These are phyloP conservation scores for Miltochrista miniata DNA, from an alignment of 2,888 invertebrate species.

Conservation along the genomic window DNA sequence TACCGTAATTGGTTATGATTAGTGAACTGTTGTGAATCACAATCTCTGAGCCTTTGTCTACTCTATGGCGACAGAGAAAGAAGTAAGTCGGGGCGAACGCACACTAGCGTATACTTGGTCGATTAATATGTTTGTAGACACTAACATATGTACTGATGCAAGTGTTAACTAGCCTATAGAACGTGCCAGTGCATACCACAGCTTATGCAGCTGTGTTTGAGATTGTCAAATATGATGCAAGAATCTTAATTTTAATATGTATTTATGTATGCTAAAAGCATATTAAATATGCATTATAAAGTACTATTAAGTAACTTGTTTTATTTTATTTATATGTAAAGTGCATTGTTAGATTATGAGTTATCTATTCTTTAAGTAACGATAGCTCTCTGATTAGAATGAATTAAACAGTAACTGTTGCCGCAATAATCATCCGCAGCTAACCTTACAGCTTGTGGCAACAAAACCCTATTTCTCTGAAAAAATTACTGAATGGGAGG, in stretches of 20 bases:
- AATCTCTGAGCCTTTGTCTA: conserved; percentile 21
- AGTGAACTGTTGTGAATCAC: not conserved
- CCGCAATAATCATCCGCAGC: no score
- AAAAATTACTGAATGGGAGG: not conserved
- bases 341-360: not conserved
- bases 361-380: not conserved
- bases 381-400: not conserved
- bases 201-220: conserved; percentile 54
- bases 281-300: conserved; percentile 29
- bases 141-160: conserved; percentile 64
- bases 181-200: conserved; percentile 45
- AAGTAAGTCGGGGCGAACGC: conserved; percentile 30
- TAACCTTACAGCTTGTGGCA: no score
- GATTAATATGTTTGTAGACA: conserved; percentile 60
- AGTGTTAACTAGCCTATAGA: conserved; percentile 64
- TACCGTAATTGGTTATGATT: not conserved
- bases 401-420: not conserved
- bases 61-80: conserved; percentile 19
- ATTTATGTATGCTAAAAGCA: conserved; percentile 32
- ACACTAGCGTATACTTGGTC: conserved; percentile 36
- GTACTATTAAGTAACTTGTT: conserved; percentile 18
- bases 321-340: conserved; percentile 9
- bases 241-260: conserved; percentile 26
- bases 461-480: no score
- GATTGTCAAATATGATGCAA: conserved; percentile 37